Conservation (phyloP, 1,140 invertebrate genomes). For the Pogonomyrmex californicus region DNA sequence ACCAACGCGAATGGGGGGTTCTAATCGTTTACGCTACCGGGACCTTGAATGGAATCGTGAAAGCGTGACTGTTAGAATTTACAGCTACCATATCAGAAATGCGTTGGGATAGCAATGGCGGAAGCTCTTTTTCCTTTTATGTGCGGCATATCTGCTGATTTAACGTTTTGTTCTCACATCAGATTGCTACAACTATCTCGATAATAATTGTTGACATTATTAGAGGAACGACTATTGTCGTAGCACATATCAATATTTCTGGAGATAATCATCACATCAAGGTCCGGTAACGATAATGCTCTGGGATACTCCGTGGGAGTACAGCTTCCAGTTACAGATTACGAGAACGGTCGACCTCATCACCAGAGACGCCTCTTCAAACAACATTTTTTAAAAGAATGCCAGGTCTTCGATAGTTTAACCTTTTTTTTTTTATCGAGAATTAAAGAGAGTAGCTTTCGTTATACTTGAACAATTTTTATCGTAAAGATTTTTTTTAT, state of each 20-base stretch:
- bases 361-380: not conserved
- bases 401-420: not conserved
- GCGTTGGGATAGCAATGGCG: not conserved
- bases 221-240: not conserved
- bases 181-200: not conserved
- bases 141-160: conserved; percentile 29
- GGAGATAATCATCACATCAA: not conserved
- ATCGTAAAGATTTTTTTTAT: not conserved
- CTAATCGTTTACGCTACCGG: conserved; percentile 51
- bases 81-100: conserved; percentile 41
- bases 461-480: conserved; percentile 1
- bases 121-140: conserved; percentile 45
- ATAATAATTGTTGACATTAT: not conserved
- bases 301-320: not conserved
- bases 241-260: conserved; percentile 24
- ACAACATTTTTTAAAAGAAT: not conserved
- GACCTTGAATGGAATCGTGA: conserved; percentile 52
- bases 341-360: not conserved
- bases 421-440: conserved; percentile 7
- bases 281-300: not conserved
- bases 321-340: not conserved
- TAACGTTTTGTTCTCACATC: conserved; percentile 12
- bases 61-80: conserved; percentile 67
- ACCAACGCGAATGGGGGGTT: not conserved
- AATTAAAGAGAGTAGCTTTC: conserved; percentile 2